These are phyloP conservation scores for Lycophotia porphyrea DNA, from an alignment of 2,888 invertebrate species.

Conservation along the genomic window DNA sequence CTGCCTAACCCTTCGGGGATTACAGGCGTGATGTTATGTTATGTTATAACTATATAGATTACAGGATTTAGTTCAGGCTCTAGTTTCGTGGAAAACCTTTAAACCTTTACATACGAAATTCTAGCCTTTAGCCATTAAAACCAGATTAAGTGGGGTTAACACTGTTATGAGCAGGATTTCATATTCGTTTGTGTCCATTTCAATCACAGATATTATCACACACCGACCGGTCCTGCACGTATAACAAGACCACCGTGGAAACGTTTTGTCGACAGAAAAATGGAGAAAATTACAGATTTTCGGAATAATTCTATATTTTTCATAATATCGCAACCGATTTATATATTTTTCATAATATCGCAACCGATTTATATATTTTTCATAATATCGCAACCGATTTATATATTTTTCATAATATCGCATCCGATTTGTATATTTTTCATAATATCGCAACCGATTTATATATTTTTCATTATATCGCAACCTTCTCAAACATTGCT, in stretches of 20 bases:
- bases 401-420: background rate
- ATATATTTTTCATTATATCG: background rate
- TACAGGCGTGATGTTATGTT: no score
- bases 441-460: background rate
- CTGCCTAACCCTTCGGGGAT: no score
- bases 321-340: no score
- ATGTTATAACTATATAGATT: no score
- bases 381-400: background rate
- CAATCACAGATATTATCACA: background rate
- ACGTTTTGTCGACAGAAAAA: background rate
- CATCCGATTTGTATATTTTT: background rate
- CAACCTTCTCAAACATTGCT: background rate
- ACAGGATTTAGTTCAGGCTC: background rate
- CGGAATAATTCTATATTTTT: no score
- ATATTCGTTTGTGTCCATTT: background rate
- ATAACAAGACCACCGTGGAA: background rate
- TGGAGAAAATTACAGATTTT: background rate
- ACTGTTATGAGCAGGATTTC: background rate
- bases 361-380: background rate
- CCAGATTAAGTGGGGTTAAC: slow-evolving; percentile 9
- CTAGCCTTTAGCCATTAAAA: slow-evolving; percentile 22
- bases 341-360: background rate
- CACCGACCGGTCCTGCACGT: background rate
- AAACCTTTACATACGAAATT: background rate
- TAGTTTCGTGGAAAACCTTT: background rate